Evolutionary conservation across 2,113 vertebrate species (phyloP).

Genomic region (Prochilodus magdalenae): DNA sequence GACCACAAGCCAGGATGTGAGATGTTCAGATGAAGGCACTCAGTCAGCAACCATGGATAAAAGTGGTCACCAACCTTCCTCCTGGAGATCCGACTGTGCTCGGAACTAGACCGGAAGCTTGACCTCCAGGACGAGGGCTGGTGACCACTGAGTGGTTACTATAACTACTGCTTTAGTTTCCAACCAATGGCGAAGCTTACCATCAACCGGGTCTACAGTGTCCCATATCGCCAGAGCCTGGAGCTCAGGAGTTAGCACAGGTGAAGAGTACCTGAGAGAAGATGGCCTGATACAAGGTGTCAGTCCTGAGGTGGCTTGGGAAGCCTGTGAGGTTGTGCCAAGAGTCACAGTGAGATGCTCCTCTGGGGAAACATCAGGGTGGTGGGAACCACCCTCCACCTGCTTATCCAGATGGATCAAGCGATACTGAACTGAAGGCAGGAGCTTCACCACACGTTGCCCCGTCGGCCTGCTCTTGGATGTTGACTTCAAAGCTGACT

Average conservation of each 20-base stretch:
- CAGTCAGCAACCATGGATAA: background rate
- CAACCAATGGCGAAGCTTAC: constrained; percentile 59
- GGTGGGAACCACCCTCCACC: constrained; percentile 59
- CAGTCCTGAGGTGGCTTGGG: constrained; percentile 49
- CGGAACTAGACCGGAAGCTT: too few relatives aligned
- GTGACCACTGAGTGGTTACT: too few relatives aligned
- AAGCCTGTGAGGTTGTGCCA: constrained; percentile 56
- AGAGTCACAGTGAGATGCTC: constrained; percentile 65
- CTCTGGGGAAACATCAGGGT: constrained; percentile 53
- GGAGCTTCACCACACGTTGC: constrained; percentile 48
- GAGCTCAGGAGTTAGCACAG: constrained; percentile 63
- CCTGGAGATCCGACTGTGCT: too few relatives aligned
- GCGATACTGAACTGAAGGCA: constrained; percentile 65
- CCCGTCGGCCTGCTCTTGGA: constrained; percentile 63
- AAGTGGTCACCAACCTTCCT: too few relatives aligned
- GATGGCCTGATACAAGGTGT: constrained; percentile 71
- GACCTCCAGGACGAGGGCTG: too few relatives aligned
- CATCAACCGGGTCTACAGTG: constrained; percentile 61
- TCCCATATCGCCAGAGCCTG: constrained; percentile 69
- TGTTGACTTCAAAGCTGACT: constrained; percentile 75
- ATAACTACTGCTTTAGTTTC: too few relatives aligned
- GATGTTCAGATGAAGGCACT: background rate
- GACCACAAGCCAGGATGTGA: too few relatives aligned
- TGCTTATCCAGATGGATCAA: constrained; percentile 49
- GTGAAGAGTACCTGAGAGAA: constrained; percentile 71